Base-by-base conservation (phyloP, 2,797 vertebrate species). In the Mormyrus proboscirostris region DNA sequence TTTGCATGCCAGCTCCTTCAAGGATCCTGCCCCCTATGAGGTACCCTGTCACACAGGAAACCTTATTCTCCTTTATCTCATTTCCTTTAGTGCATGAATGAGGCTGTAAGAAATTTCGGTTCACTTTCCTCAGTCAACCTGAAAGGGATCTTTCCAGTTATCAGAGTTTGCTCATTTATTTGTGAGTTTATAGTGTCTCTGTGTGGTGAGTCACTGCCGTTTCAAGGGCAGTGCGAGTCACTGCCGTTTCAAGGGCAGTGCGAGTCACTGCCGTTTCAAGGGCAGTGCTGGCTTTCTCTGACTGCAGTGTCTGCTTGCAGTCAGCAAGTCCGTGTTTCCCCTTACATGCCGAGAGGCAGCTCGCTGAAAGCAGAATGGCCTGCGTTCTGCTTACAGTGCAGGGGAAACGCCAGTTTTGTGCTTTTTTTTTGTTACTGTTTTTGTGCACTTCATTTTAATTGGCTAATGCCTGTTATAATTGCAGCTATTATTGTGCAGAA, bases 1-100 rank as follows among this genome's bases (percentile, higher is more conserved):
- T 95, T 97, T 98, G 94, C 96, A 97, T 95, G 95, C 94, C 93
- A 95, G 93, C 94, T 95, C 95, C 12, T 97, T 97, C 95, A 97
- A 96, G 96, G 96, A 97, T 93, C 93, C 92, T 6, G 95, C 95
- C 90, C 95, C 95, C 90, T 96, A 96, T 92, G 96, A 97, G 97
- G 97, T 98, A 97, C 93, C 69, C 29, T 33, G 29, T 57, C 29
- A 59, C 3, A 3, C 19, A 5, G 50, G 53, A 55, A 55, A 38
- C 44, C 82, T 14, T 2, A 12, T n/a, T 22, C n/a, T 47, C 82
- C 82, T 9, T 25, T 29, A 8, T 12, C 0, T 84, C 41, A n/a
- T 88, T 65, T n/a, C 29, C 51, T 14, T 84, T n/a, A 22, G 82
- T 51, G 8, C 22, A 12, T 44, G 38, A 22, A n/a, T 22, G 16